A percentile compares a stretch with the other conserved stretches of the same genome.
Conservation (phyloP, 2,888 invertebrate genomes). For the Hydriomena furcata region DNA sequence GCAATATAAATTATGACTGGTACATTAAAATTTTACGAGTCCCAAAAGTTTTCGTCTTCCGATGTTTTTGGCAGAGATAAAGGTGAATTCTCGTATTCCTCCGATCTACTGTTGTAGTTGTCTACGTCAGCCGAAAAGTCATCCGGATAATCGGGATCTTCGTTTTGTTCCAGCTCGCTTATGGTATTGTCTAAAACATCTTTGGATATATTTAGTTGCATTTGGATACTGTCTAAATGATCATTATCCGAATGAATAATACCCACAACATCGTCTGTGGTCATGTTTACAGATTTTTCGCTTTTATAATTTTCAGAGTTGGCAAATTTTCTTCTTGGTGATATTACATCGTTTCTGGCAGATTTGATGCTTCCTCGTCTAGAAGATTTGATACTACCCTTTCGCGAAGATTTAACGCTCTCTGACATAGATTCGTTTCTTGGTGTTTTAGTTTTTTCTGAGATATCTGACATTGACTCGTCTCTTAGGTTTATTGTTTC, state of each 20-base stretch:
- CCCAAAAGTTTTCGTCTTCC: slow-evolving; percentile 70
- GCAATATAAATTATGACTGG: slow-evolving; percentile 66
- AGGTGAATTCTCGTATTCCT: slow-evolving; percentile 52
- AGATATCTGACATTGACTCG: not conserved
- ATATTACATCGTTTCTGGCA: not conserved
- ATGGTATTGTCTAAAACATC: slow-evolving; percentile 38
- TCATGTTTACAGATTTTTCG: slow-evolving; percentile 1
- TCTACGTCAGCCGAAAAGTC: slow-evolving; percentile 66
- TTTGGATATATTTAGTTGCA: slow-evolving; percentile 44
- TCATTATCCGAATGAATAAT: slow-evolving; percentile 48
- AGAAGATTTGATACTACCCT: not conserved
- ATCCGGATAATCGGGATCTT: slow-evolving; percentile 47
- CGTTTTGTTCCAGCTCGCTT: slow-evolving; percentile 41
- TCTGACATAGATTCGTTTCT: slow-evolving; percentile 2
- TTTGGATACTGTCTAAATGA: slow-evolving; percentile 44
- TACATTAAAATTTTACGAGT: slow-evolving; percentile 42
- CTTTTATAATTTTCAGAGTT: slow-evolving; percentile 4
- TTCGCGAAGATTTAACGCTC: slow-evolving; percentile 4
- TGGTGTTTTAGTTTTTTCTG: not conserved
- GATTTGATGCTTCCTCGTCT: not conserved
- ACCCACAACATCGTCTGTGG: slow-evolving; percentile 47
- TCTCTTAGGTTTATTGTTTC: slow-evolving; percentile 4
- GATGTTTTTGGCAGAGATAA: slow-evolving; percentile 59
- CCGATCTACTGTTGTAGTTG: slow-evolving; percentile 58
- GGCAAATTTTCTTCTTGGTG: not conserved